phyloP scores from a whole-genome alignment of 2,888 invertebrate genomes.

The Stenchaetothrips biformis region DNA sequence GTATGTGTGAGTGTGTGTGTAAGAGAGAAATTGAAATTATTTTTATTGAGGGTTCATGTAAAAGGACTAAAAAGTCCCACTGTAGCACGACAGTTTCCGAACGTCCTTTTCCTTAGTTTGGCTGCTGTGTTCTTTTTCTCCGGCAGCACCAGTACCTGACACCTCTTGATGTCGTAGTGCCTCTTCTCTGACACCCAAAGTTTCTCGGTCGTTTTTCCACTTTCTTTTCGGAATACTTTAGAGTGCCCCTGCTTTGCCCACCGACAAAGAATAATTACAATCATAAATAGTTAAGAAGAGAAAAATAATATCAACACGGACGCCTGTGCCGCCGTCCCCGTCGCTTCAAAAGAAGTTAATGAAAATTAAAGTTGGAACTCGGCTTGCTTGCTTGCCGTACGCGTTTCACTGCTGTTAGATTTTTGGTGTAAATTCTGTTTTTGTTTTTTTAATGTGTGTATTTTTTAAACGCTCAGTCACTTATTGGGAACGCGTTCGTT shows the following conservation, averaged over 20 bases:
- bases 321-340: not conserved
- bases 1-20: no score
- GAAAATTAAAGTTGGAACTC: not conserved
- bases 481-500: slow-evolving; percentile 1
- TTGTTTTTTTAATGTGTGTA: not conserved
- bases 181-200: no score
- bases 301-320: not conserved
- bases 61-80: no score
- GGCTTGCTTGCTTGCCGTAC: not conserved
- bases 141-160: no score
- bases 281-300: not conserved
- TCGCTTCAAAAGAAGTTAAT: not conserved
- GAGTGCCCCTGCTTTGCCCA: not conserved
- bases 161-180: no score
- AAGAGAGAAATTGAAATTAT: no score
- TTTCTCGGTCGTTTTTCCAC: no score
- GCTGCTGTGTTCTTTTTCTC: not conserved
- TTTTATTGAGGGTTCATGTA: no score
- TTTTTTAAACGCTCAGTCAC: not conserved
- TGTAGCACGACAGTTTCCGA: no score
- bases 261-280: not conserved
- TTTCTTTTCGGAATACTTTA: not conserved
- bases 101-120: not conserved
- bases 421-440: not conserved
- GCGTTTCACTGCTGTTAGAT: not conserved